Percentiles rank a stretch among this genome's conserved stretches.
These are phyloP conservation scores for Otolemur crassicaudatus DNA, from an alignment of 2,797 vertebrate species.

Conservation along the genomic window DNA sequence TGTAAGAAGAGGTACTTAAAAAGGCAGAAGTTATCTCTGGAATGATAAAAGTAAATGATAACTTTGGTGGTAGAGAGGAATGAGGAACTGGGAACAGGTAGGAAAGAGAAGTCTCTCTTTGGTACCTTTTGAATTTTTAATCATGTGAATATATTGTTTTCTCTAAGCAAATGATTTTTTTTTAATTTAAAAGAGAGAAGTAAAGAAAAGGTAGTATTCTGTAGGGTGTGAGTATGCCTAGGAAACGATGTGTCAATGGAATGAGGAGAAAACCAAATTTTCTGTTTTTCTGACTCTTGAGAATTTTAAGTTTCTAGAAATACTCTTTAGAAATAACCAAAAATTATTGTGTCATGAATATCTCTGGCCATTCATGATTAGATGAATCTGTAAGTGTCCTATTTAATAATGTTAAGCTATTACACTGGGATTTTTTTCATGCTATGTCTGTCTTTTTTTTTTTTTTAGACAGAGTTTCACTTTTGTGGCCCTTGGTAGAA, in stretches of 20 bases:
- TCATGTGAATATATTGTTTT: neutral
- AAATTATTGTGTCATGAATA: neutral
- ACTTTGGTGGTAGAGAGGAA: neutral
- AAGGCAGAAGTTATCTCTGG: neutral
- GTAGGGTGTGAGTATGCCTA: neutral
- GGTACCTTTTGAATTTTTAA: neutral
- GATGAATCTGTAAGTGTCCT: neutral
- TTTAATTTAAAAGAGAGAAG: constrained; percentile 22
- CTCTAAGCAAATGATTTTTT: neutral
- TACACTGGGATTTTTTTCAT: neutral
- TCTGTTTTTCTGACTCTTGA: constrained; percentile 12
- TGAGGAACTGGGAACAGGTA: neutral
- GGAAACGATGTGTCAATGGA: neutral
- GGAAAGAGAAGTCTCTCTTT: neutral
- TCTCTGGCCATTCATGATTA: neutral
- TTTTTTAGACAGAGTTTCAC: no score
- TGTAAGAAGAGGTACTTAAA: neutral
- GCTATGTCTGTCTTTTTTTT: neutral
- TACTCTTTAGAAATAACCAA: neutral
- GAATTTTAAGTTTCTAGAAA: constrained; percentile 49
- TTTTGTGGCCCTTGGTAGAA: no score
- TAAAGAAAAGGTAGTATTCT: constrained; percentile 15
- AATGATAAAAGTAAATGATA: neutral
- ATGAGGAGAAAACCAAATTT: neutral
- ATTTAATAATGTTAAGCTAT: neutral